phyloP scores from a whole-genome alignment of 2,797 vertebrate species.

The Mastacembelus armatus region DNA sequence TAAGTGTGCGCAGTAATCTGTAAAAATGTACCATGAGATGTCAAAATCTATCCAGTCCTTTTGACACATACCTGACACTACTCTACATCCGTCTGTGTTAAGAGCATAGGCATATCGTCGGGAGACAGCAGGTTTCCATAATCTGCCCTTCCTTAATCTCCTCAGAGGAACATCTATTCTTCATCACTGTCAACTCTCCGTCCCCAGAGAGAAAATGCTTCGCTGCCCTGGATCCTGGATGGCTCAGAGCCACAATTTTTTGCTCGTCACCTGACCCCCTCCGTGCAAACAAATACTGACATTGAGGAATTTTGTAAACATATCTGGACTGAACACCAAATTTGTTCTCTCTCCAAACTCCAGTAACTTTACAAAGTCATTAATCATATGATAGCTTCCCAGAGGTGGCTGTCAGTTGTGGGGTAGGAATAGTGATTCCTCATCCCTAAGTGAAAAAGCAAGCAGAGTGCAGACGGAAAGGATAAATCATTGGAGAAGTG shows the following conservation, averaged over 20 bases:
- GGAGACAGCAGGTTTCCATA: slow-evolving; percentile 77
- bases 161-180: slow-evolving; percentile 80
- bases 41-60: slow-evolving; percentile 58
- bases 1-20: slow-evolving; percentile 61
- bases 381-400: slow-evolving; percentile 81
- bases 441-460: slow-evolving; percentile 86
- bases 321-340: slow-evolving; percentile 77
- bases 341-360: slow-evolving; percentile 69
- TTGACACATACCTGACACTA: slow-evolving; percentile 80
- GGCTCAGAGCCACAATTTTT: slow-evolving; percentile 63
- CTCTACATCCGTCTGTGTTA: slow-evolving; percentile 79
- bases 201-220: slow-evolving; percentile 75
- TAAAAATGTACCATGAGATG: slow-evolving; percentile 69
- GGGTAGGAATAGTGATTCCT: slow-evolving; percentile 78
- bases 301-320: slow-evolving; percentile 77
- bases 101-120: slow-evolving; percentile 69
- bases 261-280: slow-evolving; percentile 68
- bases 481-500: slow-evolving; percentile 81
- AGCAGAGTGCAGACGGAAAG: slow-evolving; percentile 79
- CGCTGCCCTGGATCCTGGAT: slow-evolving; percentile 72
- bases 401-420: slow-evolving; percentile 79
- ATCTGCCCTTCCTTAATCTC: slow-evolving; percentile 78
- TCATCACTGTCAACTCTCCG: slow-evolving; percentile 78
- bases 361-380: slow-evolving; percentile 82
- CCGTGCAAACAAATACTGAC: slow-evolving; percentile 80